Percentiles rank a stretch among this genome's conserved stretches.
Evolutionary conservation across 2,113 vertebrate species (phyloP).

Genomic region (Perca schrenkii): DNA sequence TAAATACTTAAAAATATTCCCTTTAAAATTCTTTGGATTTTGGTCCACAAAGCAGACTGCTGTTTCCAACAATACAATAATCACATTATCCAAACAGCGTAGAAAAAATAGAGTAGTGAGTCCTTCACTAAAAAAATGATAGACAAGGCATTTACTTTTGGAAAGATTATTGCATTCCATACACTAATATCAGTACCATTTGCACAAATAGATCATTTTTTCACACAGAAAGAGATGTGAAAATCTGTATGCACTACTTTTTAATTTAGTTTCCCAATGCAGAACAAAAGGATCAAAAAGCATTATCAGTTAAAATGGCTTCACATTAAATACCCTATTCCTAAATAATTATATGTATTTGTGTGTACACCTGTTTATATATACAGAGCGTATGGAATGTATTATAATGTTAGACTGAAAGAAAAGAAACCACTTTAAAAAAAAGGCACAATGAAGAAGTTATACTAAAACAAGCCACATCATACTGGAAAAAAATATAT

Average conservation of each 20-base stretch:
- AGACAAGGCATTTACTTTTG: slow-evolving; percentile 13
- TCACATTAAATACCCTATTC: slow-evolving; percentile 11
- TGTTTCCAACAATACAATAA: slow-evolving; percentile 8
- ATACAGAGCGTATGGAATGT: slow-evolving; percentile 27
- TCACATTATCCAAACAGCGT: not conserved
- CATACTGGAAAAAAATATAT: not conserved
- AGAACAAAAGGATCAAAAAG: not conserved
- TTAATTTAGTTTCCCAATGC: not conserved
- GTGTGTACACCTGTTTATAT: slow-evolving; percentile 23
- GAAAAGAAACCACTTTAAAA: not conserved
- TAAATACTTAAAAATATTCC: not conserved
- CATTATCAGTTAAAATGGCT: slow-evolving; percentile 7
- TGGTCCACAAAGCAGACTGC: not conserved
- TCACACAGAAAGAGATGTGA: not conserved
- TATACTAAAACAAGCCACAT: slow-evolving; percentile 17
- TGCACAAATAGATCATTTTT: slow-evolving; percentile 42
- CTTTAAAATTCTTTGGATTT: not conserved
- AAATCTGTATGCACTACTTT: not conserved
- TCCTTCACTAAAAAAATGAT: not conserved
- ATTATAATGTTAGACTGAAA: slow-evolving; percentile 4
- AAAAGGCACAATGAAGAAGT: slow-evolving; percentile 51
- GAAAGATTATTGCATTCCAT: not conserved
- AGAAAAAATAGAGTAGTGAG: not conserved
- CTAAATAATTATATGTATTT: slow-evolving; percentile 20
- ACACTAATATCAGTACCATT: slow-evolving; percentile 5